Percentiles rank a stretch among this genome's conserved stretches.
Conservation (phyloP, 1,140 invertebrate genomes). For the Nautilus pompilius region DNA sequence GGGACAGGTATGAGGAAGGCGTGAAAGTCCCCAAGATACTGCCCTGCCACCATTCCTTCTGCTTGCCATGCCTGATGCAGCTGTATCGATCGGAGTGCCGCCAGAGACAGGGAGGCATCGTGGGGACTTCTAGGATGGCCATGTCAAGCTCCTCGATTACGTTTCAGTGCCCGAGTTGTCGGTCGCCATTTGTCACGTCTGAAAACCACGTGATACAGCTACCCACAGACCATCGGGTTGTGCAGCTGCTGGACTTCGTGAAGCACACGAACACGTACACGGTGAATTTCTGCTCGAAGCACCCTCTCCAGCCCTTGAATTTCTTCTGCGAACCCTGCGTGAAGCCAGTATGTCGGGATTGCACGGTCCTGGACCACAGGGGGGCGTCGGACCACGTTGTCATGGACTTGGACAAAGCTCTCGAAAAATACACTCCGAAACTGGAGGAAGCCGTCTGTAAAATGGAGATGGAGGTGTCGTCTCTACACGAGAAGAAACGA, state of each 20-base stretch:
- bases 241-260: conserved; percentile 40
- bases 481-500: conserved; percentile 21
- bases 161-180: conserved; percentile 32
- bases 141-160: conserved; percentile 26
- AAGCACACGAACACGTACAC: conserved; percentile 31
- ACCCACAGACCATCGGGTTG: conserved; percentile 35
- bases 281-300: conserved; percentile 32
- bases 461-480: conserved; percentile 24
- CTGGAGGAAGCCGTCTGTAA: conserved; percentile 28
- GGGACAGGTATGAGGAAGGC: conserved; percentile 10
- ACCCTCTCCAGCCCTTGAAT: conserved; percentile 34
- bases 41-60: conserved; percentile 47
- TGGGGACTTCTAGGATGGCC: conserved; percentile 10
- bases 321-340: conserved; percentile 44
- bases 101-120: conserved; percentile 4
- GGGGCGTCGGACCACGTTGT: conserved; percentile 34
- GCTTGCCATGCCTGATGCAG: conserved; percentile 59
- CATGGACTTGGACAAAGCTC: conserved; percentile 30
- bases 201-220: conserved; percentile 27
- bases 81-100: conserved; percentile 25
- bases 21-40: conserved; percentile 33
- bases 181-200: conserved; percentile 28
- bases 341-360: conserved; percentile 37
- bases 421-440: conserved; percentile 29
- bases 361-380: conserved; percentile 42